Evolutionary conservation across 2,888 invertebrate species (phyloP).

Genomic region (Aleiodes alternator): DNA sequence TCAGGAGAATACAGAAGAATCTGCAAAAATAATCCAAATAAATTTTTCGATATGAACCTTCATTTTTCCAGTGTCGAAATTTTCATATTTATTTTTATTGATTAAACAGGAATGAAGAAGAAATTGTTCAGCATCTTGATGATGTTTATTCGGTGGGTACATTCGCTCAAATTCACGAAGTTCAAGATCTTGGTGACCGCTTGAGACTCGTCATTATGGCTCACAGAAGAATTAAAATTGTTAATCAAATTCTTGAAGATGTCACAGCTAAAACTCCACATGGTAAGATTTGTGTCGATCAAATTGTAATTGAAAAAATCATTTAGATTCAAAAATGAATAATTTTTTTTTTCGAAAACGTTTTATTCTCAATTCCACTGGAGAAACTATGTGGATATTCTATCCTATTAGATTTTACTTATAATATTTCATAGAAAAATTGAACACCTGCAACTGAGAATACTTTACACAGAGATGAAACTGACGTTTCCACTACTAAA

Average conservation of each 20-base stretch:
- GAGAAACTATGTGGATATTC: background rate
- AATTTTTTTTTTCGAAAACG: too few relatives aligned
- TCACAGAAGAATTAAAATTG: conserved; percentile 90
- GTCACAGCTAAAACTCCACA: conserved; percentile 78
- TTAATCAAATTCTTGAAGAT: conserved; percentile 87
- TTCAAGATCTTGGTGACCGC: conserved; percentile 95
- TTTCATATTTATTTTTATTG: background rate
- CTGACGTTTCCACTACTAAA: conserved; percentile 90
- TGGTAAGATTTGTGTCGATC: conserved; percentile 72
- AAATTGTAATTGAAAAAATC: too few relatives aligned
- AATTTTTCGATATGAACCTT: background rate
- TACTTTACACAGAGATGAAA: conserved; percentile 80
- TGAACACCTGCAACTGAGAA: background rate
- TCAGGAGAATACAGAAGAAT: too few relatives aligned
- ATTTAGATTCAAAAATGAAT: too few relatives aligned
- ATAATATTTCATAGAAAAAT: conserved; percentile 11
- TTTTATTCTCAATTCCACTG: too few relatives aligned
- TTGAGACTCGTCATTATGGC: conserved; percentile 95
- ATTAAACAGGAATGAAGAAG: conserved; percentile 83
- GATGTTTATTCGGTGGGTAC: conserved; percentile 95
- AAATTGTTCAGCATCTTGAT: conserved; percentile 87
- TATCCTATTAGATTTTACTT: conserved; percentile 11
- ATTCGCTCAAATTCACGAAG: conserved; percentile 98
- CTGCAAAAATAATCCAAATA: background rate
- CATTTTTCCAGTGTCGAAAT: conserved; percentile 7